These are phyloP conservation scores for Urocolius indicus DNA, from an alignment of 2,113 vertebrate genomes.

Conservation along the genomic window DNA sequence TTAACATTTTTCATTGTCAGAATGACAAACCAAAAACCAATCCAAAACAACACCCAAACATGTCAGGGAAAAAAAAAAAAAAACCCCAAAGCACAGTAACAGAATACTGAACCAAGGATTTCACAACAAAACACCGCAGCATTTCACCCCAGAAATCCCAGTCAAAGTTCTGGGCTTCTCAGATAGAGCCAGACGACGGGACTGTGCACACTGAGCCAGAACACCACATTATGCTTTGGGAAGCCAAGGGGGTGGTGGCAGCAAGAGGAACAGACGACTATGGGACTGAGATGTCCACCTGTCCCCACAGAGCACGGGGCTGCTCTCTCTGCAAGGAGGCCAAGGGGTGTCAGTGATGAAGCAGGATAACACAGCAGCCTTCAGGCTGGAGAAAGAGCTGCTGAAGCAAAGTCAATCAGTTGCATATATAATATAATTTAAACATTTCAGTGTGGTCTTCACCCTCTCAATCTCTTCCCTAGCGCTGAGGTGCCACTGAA, in stretches of 20 bases:
- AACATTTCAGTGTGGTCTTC: not conserved
- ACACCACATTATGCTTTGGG: fast-evolving
- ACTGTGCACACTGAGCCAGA: fast-evolving
- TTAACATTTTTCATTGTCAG: not conserved
- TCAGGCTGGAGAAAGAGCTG: not conserved
- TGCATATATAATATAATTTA: not conserved
- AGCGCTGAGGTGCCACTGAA: not conserved
- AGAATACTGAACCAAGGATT: not conserved
- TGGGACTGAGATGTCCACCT: fast-evolving
- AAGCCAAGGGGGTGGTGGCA: fast-evolving
- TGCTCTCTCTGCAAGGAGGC: not conserved
- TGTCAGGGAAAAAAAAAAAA: not conserved
- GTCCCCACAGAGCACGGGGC: not conserved
- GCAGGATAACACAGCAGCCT: not conserved
- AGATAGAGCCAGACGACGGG: not conserved
- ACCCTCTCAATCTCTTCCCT: not conserved
- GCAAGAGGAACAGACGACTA: fast-evolving
- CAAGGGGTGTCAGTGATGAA: fast-evolving
- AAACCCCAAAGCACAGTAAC: not conserved
- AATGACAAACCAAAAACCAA: not conserved
- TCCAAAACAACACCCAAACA: not conserved
- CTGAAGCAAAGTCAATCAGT: not conserved
- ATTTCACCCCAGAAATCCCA: not conserved
- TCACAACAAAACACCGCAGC: not conserved
- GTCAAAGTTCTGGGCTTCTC: fast-evolving